Evolutionary conservation across 1,140 invertebrate species (phyloP), one percentile per base, ranked within the genome.

Genomic region (Rhopalosiphum padi): DNA sequence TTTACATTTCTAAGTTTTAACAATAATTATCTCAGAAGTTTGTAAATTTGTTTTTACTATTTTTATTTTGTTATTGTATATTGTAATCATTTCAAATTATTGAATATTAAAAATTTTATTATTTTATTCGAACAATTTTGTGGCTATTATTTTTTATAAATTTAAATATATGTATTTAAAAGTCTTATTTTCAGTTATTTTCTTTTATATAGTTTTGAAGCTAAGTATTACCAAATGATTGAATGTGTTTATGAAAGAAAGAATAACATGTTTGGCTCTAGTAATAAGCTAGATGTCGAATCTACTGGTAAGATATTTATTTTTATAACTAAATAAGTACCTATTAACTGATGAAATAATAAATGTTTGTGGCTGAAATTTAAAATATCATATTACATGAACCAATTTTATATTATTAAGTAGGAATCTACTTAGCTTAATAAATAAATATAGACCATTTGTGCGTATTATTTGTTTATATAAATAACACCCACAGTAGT

Each of bases 181-280:
- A 89, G 3, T 89, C 23, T 89, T 25, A 8, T 55, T 89, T 88
- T n/a, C 30, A 48, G 37, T 77, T 41, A 30, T 77, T 77, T 37
- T 23, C 51, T 35, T 48, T 46, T 35, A 48, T 91, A 48, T 18
- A 51, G 60, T 35, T 37, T 41, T 53, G 35, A 83, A 48, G 30
- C 23, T 55, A 93, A 93, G 85, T 82, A 51, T 85, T 51, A 41
- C 55, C 9, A 93, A 55, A 85, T 92, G 90, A 77, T 93, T 55
- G 82, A 93, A n/a, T 93, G 91, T 55, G 82, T 86, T 53, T 41
- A 93, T 51, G 91, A 93, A 55, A 53, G 91, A 93, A 93, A 93
- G 25, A 93, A 77, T 21, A 93, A 93, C n/a, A 93, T 93, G 91
- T 93, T 93, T 86, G 91, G 82, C 48, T 93, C 91, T 53, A 55